Conservation (phyloP, 2,888 invertebrate species). For the Tinea pellionella region DNA sequence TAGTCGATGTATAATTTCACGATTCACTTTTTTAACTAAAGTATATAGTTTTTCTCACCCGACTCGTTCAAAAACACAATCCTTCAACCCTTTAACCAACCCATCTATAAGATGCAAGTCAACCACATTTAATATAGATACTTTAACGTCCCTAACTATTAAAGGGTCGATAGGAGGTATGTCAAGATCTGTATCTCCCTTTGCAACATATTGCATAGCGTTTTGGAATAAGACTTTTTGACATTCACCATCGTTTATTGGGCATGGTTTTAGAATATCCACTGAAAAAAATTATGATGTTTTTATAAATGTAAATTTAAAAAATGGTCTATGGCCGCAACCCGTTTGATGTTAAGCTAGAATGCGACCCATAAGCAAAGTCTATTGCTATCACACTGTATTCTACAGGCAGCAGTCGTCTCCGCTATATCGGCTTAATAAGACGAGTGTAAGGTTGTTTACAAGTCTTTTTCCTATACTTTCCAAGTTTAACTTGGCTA, state of each 20-base stretch:
- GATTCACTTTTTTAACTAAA: too few species aligned
- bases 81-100: slow-evolving; percentile 28
- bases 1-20: background rate
- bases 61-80: slow-evolving; percentile 28
- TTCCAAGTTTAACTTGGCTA: too few species aligned
- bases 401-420: too few species aligned
- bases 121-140: slow-evolving; percentile 24
- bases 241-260: slow-evolving; percentile 28
- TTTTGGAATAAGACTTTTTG: slow-evolving; percentile 22
- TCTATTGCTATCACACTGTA: too few species aligned
- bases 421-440: too few species aligned
- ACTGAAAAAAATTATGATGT: slow-evolving; percentile 23
- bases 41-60: slow-evolving; percentile 22
- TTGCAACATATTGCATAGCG: slow-evolving; percentile 23
- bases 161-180: slow-evolving; percentile 35
- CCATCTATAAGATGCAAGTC: slow-evolving; percentile 30
- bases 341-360: too few species aligned
- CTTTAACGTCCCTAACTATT: slow-evolving; percentile 23
- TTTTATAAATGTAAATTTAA: too few species aligned
- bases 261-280: slow-evolving; percentile 29
- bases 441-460: too few species aligned
- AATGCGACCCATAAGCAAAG: too few species aligned
- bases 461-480: too few species aligned
- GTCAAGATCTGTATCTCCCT: slow-evolving; percentile 28
- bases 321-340: too few species aligned